These are phyloP conservation scores for Callithrix jacchus DNA, from an alignment of 2,113 vertebrate species.

Conservation along the genomic window DNA sequence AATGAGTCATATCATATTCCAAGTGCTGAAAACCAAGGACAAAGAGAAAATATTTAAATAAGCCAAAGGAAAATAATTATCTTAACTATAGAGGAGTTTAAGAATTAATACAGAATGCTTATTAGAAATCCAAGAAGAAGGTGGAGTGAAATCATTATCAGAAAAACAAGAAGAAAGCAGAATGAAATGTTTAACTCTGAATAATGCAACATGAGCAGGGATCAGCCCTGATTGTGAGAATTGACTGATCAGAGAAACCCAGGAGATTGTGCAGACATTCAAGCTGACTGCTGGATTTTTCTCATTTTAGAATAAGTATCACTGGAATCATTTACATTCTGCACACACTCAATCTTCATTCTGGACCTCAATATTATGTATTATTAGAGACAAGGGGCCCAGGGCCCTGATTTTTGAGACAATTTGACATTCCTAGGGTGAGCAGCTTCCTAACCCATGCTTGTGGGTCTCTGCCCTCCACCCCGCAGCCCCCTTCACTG, in stretches of 20 bases:
- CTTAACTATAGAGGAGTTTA: not conserved
- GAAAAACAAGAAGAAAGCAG: not conserved
- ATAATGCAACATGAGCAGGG: not conserved
- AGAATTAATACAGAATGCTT: not conserved
- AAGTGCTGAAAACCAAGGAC: not conserved
- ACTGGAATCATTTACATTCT: not conserved
- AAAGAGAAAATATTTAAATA: not conserved
- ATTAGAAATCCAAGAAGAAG: not conserved
- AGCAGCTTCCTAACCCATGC: not conserved
- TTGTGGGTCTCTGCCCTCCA: not conserved
- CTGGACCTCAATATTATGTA: not conserved
- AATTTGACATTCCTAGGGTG: accelerated
- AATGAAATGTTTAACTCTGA: not conserved
- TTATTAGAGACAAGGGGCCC: not conserved
- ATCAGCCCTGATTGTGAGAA: not conserved
- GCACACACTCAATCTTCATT: not conserved
- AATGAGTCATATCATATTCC: not conserved
- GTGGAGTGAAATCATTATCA: not conserved
- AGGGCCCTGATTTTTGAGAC: not conserved
- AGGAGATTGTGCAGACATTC: not conserved
- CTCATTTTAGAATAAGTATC: not conserved
- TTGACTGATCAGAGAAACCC: not conserved
- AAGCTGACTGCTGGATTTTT: not conserved
- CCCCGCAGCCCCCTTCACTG: accelerated
- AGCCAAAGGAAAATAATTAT: not conserved